phyloP scores from a whole-genome alignment of 2,888 invertebrate species.

The Drosophila birchii region DNA sequence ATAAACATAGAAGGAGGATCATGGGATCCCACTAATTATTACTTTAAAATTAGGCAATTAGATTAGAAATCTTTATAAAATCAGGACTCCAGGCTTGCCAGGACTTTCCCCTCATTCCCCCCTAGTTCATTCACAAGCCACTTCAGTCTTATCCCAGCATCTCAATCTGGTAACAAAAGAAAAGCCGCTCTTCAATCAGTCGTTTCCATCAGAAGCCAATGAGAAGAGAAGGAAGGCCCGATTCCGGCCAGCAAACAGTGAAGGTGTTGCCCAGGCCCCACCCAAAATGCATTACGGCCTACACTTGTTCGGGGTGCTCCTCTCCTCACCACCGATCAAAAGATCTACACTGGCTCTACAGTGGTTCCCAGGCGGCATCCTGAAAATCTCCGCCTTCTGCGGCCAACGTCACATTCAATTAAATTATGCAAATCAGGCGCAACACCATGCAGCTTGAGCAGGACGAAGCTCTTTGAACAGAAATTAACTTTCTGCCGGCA shows the following conservation, averaged over 20 bases:
- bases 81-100: background rate
- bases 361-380: constrained; percentile 34
- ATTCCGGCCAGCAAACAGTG: constrained; percentile 17
- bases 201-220: constrained; percentile 39
- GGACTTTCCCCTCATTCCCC: background rate
- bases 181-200: constrained; percentile 29
- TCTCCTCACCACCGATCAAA: background rate
- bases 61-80: background rate
- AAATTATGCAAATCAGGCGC: constrained; percentile 81
- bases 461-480: constrained; percentile 44
- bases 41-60: background rate
- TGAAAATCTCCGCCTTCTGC: constrained; percentile 15
- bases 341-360: background rate
- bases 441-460: constrained; percentile 54
- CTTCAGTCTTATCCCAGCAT: constrained; percentile 17
- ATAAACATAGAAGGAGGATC: background rate
- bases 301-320: constrained; percentile 61
- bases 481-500: constrained; percentile 54
- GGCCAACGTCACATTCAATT: constrained; percentile 76
- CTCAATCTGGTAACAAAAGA: constrained; percentile 22
- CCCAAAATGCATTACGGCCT: constrained; percentile 71
- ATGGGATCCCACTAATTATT: background rate
- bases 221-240: constrained; percentile 14
- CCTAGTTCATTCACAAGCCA: constrained; percentile 6
- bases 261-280: constrained; percentile 67